These are phyloP conservation scores for Semicossyphus pulcher DNA, from an alignment of 2,113 vertebrate species.

Conservation along the genomic window DNA sequence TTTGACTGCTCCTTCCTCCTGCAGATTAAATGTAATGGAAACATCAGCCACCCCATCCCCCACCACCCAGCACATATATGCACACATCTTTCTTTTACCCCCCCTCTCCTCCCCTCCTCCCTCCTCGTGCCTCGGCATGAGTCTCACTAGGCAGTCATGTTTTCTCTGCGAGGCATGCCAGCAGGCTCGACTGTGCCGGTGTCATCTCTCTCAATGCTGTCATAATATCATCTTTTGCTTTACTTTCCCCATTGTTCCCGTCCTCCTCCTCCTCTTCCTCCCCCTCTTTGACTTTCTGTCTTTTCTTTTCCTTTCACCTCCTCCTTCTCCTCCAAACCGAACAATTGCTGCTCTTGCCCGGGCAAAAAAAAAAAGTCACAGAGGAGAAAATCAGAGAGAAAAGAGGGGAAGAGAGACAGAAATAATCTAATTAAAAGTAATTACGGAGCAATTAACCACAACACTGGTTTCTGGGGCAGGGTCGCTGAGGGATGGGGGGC, in stretches of 20 bases:
- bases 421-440: slow-evolving; percentile 83
- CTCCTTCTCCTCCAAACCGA: slow-evolving; percentile 25
- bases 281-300: slow-evolving; percentile 31
- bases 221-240: slow-evolving; percentile 73
- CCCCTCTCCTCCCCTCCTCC: not conserved
- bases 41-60: slow-evolving; percentile 37
- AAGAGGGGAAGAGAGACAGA: slow-evolving; percentile 60
- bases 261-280: slow-evolving; percentile 3
- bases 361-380: slow-evolving; percentile 30
- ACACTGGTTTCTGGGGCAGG: slow-evolving; percentile 63
- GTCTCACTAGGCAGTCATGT: slow-evolving; percentile 65
- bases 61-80: not conserved
- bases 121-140: slow-evolving; percentile 42
- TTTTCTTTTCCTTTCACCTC: not conserved
- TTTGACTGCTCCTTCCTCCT: not conserved
- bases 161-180: slow-evolving; percentile 68
- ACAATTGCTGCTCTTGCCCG: slow-evolving; percentile 59
- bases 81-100: slow-evolving; percentile 15
- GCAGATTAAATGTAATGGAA: slow-evolving; percentile 53
- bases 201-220: slow-evolving; percentile 68
- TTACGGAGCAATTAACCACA: slow-evolving; percentile 78
- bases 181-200: slow-evolving; percentile 47
- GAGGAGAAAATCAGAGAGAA: slow-evolving; percentile 41
- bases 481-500: slow-evolving; percentile 5
- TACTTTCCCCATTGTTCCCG: slow-evolving; percentile 69